Evolutionary conservation across 1,140 invertebrate genomes (phyloP), one percentile per base, ranked within the genome.

Genomic region (Uloborus diversus): DNA sequence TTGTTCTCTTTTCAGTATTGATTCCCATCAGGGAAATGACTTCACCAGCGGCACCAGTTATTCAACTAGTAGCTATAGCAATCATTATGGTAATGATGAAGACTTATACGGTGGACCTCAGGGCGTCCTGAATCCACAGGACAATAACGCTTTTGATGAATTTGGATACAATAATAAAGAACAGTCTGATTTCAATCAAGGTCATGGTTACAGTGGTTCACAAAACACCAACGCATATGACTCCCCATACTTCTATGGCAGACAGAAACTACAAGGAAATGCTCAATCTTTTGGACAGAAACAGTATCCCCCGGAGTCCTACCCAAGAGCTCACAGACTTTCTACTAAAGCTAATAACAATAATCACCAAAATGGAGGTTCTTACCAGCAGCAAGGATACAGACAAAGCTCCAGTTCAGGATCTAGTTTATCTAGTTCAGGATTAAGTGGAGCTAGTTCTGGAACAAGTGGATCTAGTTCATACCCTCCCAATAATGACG

Each of bases 291-390:
- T n/a, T n/a, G n/a, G n/a, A 17, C 20, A n/a, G n/a, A 11, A 70
- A 70, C 20, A n/a, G 14, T 75, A 75, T 51, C 61, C 73, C 9
- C 28, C 73, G 3, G 47, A 25, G 28, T 35, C 73, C 17, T 76
- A 65, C 57, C 73, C 73, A n/a, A 27, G 73, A 3, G 59, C 73
- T 27, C 61, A 76, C 11, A 35, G 73, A 5, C 20, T 65, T 14
- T 61, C 59, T 3, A 75, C 57, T 33, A 64, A 64, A 35, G 4
- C 13, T 25, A 28, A 14, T 14, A 32, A 32, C 35, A 65, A 42
- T 13, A 23, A 30, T 28, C 17, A 25, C 17, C 28, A 57, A 5
- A 23, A n/a, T 13, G 59, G 33, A 30, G 5, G 11, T 13, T 11
- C 37, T 37, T 23, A 25, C 17, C 66, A 70, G 23, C 20, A 17